Base-by-base conservation (phyloP, 2,113 vertebrate genomes). In the Eulemur macaco region DNA sequence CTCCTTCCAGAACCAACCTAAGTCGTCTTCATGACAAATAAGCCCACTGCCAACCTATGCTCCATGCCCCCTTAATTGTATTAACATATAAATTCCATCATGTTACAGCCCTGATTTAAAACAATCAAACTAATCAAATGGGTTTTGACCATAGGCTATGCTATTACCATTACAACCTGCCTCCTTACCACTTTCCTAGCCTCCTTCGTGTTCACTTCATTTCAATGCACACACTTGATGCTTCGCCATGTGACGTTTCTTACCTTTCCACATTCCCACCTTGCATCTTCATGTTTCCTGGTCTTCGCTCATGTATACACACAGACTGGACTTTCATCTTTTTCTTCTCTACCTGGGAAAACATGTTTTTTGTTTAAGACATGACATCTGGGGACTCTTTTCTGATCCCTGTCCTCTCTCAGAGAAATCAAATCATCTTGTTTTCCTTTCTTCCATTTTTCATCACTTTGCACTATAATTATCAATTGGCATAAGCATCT, bases 191-290 rank as follows among this genome's bases (percentile, higher is more conserved):
- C 18, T 56, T 25, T n/a, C 34, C 39, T 25, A 23, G 39, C 17
- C 64, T 81, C 15, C 0, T 7, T 8, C 58, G 3, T 7, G 31
- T 27, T 39, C 47, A 4, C 17, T 15, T 18, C 60, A 1, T 14
- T 5, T 27, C 58, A 60, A 6, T 0, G 20, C 31, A 4, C 23
- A 15, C 18, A 4, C 6, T 2, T 6, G 15, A 14, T 3, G 0
- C 74, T 54, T 9, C 8, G 0, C 21, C 6, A 0, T 2, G 4
- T 29, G 25, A 3, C 3, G 0, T 12, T 47, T 42, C 42, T 63
- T 39, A 17, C 13, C 37, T 7, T 45, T 29, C n/a, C 20, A 18
- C 8, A 1, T 3, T 10, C 5, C 83, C 29, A 0, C 58, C 52
- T 29, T n/a, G 3, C 0, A 1, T 12, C 66, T 14, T 18, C 34